Base-by-base conservation (phyloP, 2,113 vertebrate species). In the Ciconia stormi region DNA sequence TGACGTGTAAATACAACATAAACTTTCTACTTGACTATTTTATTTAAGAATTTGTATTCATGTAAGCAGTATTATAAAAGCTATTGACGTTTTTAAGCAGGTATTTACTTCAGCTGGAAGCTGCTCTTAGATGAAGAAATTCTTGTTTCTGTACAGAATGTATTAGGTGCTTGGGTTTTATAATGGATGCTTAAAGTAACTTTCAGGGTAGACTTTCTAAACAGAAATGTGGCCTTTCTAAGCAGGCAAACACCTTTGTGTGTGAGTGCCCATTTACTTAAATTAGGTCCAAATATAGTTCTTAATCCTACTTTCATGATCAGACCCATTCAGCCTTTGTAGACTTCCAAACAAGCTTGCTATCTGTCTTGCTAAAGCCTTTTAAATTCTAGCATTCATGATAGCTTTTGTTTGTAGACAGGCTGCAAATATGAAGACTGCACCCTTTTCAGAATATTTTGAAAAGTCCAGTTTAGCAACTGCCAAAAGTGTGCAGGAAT, bases 1-100 rank as follows among this genome's bases (percentile, higher is more conserved):
- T 90, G 87, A 94, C 10, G 1, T 88, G 71, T 95, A 88, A 96
- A 76, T 58, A 66, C 47, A 95, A 30, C 30, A 70, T 76, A 93
- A 95, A 74, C 89, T 94, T 91, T 96, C 80, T 87, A 23, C 74
- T 87, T 71, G 32, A 89, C 92, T 95, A 52, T 89, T 97, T 95
- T 91, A 94, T 96, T 92, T 82, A 78, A 67, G 70, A 94, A 66
- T 55, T 96, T 72, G 11, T 72, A 82, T 84, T 95, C 7, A 38
- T 85, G 47, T 23, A 81, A 84, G 50, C 10, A 70, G 23, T 67
- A 62, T 87, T 52, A 32, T 70, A 61, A 65, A 61, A 79, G 7
- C 11, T 49, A 26, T 11, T 76, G 40, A 62, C 5, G 25, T 47
- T 91, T 79, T 58, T 27, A 38, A 73, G 19, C 9, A 49, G 42